phyloP scores from a whole-genome alignment of 2,113 vertebrate species.

The Himantopus leucocephalus region DNA sequence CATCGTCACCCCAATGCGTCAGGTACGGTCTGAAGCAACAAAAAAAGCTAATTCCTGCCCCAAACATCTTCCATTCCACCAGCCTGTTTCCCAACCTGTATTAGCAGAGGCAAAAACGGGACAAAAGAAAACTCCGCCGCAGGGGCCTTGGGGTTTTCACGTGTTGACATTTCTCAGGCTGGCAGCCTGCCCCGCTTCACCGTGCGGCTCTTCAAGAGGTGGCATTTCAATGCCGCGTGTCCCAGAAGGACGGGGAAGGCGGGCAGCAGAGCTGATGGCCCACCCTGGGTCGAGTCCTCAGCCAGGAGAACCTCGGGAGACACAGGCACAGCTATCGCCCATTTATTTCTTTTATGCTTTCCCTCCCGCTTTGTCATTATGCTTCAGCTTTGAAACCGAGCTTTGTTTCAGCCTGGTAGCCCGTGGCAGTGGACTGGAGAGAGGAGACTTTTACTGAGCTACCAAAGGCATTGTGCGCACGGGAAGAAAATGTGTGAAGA shows the following conservation, averaged over 20 bases:
- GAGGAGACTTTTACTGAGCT: constrained; percentile 43
- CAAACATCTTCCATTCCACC: not conserved
- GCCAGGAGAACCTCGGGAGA: constrained; percentile 22
- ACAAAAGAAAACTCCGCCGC: not conserved
- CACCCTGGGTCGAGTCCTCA: not conserved
- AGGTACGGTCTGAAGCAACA: not conserved
- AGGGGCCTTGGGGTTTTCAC: not conserved
- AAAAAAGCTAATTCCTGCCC: not conserved
- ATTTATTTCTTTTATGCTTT: constrained; percentile 34
- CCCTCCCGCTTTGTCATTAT: constrained; percentile 38
- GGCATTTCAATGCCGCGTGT: not conserved
- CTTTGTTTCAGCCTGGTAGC: constrained; percentile 69
- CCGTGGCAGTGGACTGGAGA: constrained; percentile 47
- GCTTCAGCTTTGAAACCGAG: constrained; percentile 37
- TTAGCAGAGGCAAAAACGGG: not conserved
- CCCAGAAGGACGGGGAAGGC: not conserved
- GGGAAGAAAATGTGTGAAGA: constrained; percentile 63
- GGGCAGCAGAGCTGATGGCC: not conserved
- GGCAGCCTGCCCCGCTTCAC: not conserved
- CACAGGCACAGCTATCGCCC: not conserved
- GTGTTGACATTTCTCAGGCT: not conserved
- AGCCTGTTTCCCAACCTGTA: not conserved
- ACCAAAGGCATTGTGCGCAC: constrained; percentile 38
- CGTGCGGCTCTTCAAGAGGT: not conserved
- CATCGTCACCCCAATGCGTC: rapidly evolving